Evolutionary conservation across 2,888 invertebrate genomes (phyloP).

Genomic region (Lochmaea capreae): DNA sequence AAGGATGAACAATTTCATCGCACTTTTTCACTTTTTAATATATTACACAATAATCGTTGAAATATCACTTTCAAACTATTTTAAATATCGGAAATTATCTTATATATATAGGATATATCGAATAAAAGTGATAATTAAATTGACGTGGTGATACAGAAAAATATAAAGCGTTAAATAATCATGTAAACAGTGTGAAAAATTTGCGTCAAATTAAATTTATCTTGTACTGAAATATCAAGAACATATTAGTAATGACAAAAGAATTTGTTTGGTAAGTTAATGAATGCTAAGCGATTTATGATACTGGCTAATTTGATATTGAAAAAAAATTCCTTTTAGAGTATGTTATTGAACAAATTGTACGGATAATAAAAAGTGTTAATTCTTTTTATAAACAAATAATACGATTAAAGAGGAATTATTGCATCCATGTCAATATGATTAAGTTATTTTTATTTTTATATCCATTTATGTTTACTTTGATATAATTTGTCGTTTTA

Average conservation of each 20-base stretch:
- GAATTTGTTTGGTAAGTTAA: conserved; percentile 17
- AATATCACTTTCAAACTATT: conserved; percentile 7
- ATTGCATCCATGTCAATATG: conserved; percentile 34
- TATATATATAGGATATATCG: conserved; percentile 27
- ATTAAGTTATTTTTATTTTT: conserved; percentile 19
- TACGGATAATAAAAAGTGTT: conserved; percentile 31
- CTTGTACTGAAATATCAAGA: conserved; percentile 32
- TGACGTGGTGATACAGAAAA: conserved; percentile 41
- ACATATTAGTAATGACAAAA: conserved; percentile 22
- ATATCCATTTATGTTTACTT: conserved; percentile 55
- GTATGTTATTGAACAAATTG: conserved; percentile 12
- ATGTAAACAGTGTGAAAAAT: conserved; percentile 29
- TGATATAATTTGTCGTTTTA: too few relatives aligned
- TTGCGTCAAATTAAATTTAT: conserved; percentile 43
- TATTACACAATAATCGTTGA: conserved; percentile 6
- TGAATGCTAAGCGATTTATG: conserved; percentile 11
- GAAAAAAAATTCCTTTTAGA: conserved; percentile 33
- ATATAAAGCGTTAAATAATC: conserved; percentile 34
- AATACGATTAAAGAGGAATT: conserved; percentile 33
- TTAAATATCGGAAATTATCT: conserved; percentile 3
- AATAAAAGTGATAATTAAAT: conserved; percentile 40
- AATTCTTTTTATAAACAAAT: conserved; percentile 27
- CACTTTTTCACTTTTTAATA: conserved; percentile 33
- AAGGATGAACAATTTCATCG: conserved; percentile 40
- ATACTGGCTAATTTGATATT: conserved; percentile 7